Conservation (phyloP, 2,888 invertebrate genomes). For the Napeogenes sylphis region DNA sequence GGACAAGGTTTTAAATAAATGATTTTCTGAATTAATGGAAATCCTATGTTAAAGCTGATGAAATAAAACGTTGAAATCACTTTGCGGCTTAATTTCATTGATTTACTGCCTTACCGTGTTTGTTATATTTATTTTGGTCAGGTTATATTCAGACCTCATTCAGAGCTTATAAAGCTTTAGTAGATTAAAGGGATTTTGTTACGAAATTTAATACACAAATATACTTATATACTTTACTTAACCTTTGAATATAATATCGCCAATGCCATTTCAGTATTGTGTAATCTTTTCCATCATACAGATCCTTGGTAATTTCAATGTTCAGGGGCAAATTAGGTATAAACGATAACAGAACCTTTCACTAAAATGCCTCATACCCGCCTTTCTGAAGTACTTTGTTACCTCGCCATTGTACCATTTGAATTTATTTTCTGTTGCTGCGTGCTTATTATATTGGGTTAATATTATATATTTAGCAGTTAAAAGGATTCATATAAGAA, state of each 20-base stretch:
- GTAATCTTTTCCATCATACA: neutral
- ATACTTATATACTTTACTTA: no score
- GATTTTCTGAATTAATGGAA: neutral
- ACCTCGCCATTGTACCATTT: slow-evolving; percentile 2
- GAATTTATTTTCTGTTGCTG: neutral
- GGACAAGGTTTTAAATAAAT: slow-evolving; percentile 12
- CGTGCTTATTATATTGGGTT: neutral
- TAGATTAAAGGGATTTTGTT: no score
- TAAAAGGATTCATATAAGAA: no score
- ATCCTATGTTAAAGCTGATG: no score
- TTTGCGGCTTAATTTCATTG: neutral
- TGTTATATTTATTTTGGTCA: no score
- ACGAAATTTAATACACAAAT: no score
- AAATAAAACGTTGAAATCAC: neutral
- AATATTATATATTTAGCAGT: neutral
- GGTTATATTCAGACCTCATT: no score
- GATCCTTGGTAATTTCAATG: neutral
- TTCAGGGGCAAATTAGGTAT: neutral
- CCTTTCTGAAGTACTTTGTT: neutral
- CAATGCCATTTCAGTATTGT: neutral
- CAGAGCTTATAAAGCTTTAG: no score
- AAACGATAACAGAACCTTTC: slow-evolving; percentile 5
- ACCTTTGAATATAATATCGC: neutral
- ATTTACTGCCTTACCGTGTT: neutral
- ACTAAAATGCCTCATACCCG: neutral